Evolutionary conservation across 2,888 invertebrate genomes (phyloP).

Genomic region (Drosophila nr. medialis): DNA sequence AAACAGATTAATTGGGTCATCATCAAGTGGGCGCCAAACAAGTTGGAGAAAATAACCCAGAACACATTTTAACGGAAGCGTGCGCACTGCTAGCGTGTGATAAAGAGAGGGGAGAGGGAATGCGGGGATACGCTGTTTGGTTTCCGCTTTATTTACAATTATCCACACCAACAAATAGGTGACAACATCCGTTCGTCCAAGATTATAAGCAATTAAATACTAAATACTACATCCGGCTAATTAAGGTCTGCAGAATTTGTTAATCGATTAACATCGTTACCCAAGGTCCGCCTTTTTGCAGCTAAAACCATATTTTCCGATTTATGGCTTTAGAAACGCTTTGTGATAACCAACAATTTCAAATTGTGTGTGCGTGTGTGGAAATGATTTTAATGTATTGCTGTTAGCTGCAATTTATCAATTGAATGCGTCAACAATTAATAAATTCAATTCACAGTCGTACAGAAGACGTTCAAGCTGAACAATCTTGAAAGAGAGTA

Average conservation of each 20-base stretch:
- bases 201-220: conserved; percentile 1
- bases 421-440: not conserved
- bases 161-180: not conserved
- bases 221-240: not conserved
- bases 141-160: conserved; percentile 11
- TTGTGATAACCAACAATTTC: not conserved
- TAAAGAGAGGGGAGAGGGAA: too few relatives aligned
- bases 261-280: not conserved
- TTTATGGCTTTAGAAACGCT: not conserved
- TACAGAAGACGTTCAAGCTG: not conserved
- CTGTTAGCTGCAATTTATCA: not conserved
- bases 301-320: not conserved
- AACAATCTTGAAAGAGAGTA: not conserved
- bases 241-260: not conserved
- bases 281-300: not conserved
- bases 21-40: conserved; percentile 47
- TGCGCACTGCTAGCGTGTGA: not conserved
- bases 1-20: conserved; percentile 78
- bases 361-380: not conserved
- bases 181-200: conserved; percentile 18
- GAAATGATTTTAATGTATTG: not conserved
- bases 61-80: conserved; percentile 16
- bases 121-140: not conserved
- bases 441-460: not conserved
- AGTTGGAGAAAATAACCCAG: conserved; percentile 18